A percentile compares a stretch with the other conserved stretches of the same genome.
Conservation (phyloP, 1,140 invertebrate species). For the Copidosoma floridanum region DNA sequence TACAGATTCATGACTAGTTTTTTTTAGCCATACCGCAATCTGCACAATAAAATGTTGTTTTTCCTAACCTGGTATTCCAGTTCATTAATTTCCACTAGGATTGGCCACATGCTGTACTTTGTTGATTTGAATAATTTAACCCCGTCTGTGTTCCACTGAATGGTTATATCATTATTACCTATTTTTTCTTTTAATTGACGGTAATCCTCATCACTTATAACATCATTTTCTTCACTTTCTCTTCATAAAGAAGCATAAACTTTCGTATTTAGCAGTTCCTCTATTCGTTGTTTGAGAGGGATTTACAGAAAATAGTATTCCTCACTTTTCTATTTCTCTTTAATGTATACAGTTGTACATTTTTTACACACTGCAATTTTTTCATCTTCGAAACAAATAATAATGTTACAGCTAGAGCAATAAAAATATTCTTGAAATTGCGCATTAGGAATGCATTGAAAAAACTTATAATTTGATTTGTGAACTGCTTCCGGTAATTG, state of each 20-base stretch:
- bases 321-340: neutral
- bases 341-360: neutral
- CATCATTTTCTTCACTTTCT: neutral
- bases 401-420: neutral
- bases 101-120: neutral
- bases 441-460: neutral
- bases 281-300: neutral
- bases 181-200: neutral
- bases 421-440: neutral
- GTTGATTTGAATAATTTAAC: neutral
- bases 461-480: neutral
- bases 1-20: conserved; percentile 7
- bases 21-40: conserved; percentile 1
- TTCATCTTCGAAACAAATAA: neutral
- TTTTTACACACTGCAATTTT: neutral
- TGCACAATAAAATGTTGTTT: conserved; percentile 10
- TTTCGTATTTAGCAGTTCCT: neutral
- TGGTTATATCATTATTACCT: neutral
- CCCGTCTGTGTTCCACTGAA: neutral
- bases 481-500: neutral
- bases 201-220: neutral
- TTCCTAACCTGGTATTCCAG: neutral
- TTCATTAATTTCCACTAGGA: neutral
- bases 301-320: neutral
- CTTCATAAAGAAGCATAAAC: neutral